Conservation (phyloP, 2,797 vertebrate species). For the Anas capensis region DNA sequence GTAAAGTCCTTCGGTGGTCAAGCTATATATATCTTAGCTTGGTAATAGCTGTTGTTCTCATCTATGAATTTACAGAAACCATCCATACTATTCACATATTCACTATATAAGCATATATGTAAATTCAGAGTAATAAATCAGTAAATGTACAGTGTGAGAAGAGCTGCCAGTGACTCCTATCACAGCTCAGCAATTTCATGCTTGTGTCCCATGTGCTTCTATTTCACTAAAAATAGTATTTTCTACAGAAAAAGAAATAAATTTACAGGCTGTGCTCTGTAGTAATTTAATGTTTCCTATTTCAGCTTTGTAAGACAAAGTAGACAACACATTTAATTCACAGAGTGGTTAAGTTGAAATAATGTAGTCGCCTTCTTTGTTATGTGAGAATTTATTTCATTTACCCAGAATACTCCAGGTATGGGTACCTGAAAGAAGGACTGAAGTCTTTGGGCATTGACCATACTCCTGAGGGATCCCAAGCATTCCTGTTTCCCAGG, state of each 20-base stretch:
- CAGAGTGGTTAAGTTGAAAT: slow-evolving; percentile 19
- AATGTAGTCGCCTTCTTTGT: background rate
- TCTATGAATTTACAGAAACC: background rate
- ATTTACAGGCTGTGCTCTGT: slow-evolving; percentile 23
- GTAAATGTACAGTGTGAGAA: background rate
- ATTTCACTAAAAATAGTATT: slow-evolving; percentile 3
- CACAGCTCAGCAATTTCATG: background rate
- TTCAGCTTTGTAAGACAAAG: slow-evolving; percentile 55
- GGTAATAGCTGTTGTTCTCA: background rate
- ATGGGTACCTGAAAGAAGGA: background rate
- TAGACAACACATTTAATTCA: slow-evolving; percentile 17
- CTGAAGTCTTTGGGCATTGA: background rate
- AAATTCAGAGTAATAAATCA: slow-evolving; percentile 15
- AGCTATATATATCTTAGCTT: background rate
- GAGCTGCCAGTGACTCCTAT: background rate
- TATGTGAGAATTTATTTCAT: background rate
- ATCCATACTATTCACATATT: background rate
- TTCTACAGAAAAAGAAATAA: background rate
- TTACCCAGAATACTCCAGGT: background rate
- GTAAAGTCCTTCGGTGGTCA: background rate
- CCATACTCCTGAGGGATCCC: background rate
- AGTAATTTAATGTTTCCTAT: slow-evolving; percentile 58
- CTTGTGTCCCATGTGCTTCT: background rate
- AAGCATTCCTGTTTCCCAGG: background rate
- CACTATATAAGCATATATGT: background rate